These are phyloP conservation scores for Drosophila tropicalis DNA, from an alignment of 1,140 invertebrate genomes.

Conservation along the genomic window DNA sequence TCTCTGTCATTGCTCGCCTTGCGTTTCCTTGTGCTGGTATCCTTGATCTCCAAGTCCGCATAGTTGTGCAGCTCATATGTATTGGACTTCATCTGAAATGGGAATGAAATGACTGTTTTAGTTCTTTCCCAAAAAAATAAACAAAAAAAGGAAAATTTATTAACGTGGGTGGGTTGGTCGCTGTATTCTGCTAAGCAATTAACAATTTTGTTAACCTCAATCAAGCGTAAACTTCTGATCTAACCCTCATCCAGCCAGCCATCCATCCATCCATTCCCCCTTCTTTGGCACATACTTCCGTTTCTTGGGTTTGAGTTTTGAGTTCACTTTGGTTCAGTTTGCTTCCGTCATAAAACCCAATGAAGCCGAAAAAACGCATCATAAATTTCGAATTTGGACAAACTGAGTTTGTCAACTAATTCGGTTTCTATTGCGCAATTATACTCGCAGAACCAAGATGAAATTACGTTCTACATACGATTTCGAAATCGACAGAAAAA, in stretches of 20 bases:
- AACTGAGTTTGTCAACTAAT: slow-evolving; percentile 51
- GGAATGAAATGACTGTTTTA: slow-evolving; percentile 40
- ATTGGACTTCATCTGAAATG: slow-evolving; percentile 74
- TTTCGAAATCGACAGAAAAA: neutral
- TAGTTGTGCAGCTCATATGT: slow-evolving; percentile 76
- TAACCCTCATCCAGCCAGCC: slow-evolving; percentile 34
- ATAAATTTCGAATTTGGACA: slow-evolving; percentile 42
- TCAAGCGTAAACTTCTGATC: slow-evolving; percentile 58
- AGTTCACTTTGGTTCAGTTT: slow-evolving; percentile 31
- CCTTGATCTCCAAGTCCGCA: slow-evolving; percentile 55
- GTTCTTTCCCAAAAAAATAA: slow-evolving; percentile 17
- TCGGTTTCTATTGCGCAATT: slow-evolving; percentile 31
- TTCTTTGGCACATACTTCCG: slow-evolving; percentile 55
- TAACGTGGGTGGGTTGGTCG: slow-evolving; percentile 28
- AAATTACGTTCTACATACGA: slow-evolving; percentile 16
- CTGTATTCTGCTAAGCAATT: slow-evolving; percentile 50
- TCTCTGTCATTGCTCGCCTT: slow-evolving; percentile 47
- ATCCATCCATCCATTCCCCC: slow-evolving; percentile 29
- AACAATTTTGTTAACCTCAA: slow-evolving; percentile 66
- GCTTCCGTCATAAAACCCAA: slow-evolving; percentile 73
- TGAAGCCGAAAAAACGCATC: slow-evolving; percentile 76
- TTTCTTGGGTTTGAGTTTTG: slow-evolving; percentile 60
- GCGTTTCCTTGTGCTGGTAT: slow-evolving; percentile 48
- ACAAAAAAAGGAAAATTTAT: slow-evolving; percentile 22
- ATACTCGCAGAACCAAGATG: neutral